Evolutionary conservation across 53 echinoderm and acorn worm species (phyloP).

Genomic region (Apostichopus leukothele): DNA sequence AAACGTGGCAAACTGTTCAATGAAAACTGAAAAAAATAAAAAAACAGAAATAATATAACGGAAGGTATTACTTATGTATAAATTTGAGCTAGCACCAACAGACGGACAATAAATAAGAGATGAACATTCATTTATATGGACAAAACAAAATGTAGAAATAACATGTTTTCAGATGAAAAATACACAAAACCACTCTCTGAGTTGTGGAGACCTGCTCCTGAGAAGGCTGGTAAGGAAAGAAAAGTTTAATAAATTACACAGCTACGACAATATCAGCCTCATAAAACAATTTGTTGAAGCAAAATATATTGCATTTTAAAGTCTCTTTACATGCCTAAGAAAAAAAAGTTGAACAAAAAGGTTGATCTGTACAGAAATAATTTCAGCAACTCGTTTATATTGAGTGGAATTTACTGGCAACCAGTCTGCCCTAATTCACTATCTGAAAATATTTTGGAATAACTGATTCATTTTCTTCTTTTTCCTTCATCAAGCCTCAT

Average conservation of each 20-base stretch:
- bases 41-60: too few relatives aligned
- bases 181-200: neutral
- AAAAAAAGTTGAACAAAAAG: neutral
- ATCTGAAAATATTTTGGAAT: neutral
- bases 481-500: too few relatives aligned
- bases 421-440: neutral
- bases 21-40: too few relatives aligned
- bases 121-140: neutral
- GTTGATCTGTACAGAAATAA: neutral
- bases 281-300: neutral
- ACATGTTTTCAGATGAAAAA: neutral
- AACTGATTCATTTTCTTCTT: neutral
- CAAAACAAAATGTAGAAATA: neutral
- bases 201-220: constrained; percentile 4
- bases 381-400: neutral
- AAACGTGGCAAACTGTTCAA: too few relatives aligned
- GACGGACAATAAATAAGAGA: neutral
- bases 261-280: neutral
- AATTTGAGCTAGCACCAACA: neutral
- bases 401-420: neutral
- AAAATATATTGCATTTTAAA: constrained; percentile 1
- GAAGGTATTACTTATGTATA: too few relatives aligned
- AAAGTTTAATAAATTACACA: neutral
- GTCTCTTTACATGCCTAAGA: constrained; percentile 13
- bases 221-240: neutral